phyloP scores from a whole-genome alignment of 2,888 invertebrate genomes.

The Idaea biselata region DNA sequence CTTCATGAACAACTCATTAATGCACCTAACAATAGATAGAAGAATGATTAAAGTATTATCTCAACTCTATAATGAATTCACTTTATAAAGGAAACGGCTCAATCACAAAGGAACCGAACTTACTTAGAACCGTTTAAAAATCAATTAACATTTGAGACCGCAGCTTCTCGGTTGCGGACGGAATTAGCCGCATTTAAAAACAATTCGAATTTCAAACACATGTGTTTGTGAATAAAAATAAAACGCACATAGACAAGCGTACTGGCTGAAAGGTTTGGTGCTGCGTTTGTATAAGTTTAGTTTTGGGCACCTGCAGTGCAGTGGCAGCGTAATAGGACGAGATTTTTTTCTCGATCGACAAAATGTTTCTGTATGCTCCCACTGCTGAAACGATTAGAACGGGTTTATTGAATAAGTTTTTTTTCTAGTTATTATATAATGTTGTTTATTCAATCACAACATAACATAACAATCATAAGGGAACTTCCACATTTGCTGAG shows the following conservation, averaged over 20 bases:
- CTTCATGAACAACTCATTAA: not conserved
- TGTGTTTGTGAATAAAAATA: constrained; percentile 65
- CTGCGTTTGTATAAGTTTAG: constrained; percentile 12
- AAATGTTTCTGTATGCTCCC: too few species aligned
- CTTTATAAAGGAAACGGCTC: constrained; percentile 39
- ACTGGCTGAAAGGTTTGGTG: constrained; percentile 45
- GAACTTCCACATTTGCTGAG: too few species aligned
- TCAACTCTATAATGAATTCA: not conserved
- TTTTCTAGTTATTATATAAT: too few species aligned
- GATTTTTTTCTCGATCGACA: too few species aligned
- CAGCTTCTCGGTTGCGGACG: constrained; percentile 50
- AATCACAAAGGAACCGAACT: constrained; percentile 46
- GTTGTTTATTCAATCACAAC: too few species aligned
- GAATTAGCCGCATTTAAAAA: constrained; percentile 39
- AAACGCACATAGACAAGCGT: constrained; percentile 59
- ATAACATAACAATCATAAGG: too few species aligned
- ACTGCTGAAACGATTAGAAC: too few species aligned
- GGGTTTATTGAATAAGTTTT: too few species aligned
- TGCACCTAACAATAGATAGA: not conserved
- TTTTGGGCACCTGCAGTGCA: too few species aligned
- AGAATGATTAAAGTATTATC: constrained; percentile 1
- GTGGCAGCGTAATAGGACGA: too few species aligned
- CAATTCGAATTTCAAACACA: constrained; percentile 45
- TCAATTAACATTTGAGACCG: constrained; percentile 61
- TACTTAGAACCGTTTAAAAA: constrained; percentile 61